phyloP scores from a whole-genome alignment of 2,888 invertebrate genomes.

The Tenthredo scrophulariae region DNA sequence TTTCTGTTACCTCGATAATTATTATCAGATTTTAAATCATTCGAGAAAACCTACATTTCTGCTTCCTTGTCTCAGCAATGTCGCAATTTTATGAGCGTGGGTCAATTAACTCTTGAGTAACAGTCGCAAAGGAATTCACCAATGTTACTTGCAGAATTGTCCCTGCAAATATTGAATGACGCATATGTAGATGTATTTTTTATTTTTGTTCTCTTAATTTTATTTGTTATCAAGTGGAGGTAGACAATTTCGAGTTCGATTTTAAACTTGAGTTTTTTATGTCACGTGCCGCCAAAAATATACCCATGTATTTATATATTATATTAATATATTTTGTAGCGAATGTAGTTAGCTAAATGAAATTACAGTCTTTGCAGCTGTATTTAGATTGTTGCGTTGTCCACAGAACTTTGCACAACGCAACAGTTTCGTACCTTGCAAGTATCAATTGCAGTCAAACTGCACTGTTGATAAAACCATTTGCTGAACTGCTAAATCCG shows the following conservation, averaged over 20 bases:
- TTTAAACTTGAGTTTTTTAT: conserved; percentile 16
- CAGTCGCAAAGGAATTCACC: not conserved
- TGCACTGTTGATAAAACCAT: not conserved
- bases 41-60: not conserved
- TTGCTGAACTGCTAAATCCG: not conserved
- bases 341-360: conserved; percentile 53
- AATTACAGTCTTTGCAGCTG: conserved; percentile 39
- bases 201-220: not conserved
- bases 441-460: not conserved
- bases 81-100: not conserved
- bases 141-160: not conserved
- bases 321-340: conserved; percentile 51
- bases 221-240: conserved; percentile 13
- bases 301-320: conserved; percentile 46
- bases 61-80: not conserved
- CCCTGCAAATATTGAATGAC: not conserved
- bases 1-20: not conserved
- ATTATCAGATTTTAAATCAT: not conserved
- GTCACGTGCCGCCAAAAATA: conserved; percentile 51
- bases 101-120: not conserved
- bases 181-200: not conserved
- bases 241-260: conserved; percentile 15
- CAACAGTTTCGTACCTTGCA: not conserved
- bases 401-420: not conserved
- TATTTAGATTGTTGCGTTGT: not conserved